phyloP scores from a whole-genome alignment of 2,888 invertebrate genomes.

The Agrotis exclamationis region DNA sequence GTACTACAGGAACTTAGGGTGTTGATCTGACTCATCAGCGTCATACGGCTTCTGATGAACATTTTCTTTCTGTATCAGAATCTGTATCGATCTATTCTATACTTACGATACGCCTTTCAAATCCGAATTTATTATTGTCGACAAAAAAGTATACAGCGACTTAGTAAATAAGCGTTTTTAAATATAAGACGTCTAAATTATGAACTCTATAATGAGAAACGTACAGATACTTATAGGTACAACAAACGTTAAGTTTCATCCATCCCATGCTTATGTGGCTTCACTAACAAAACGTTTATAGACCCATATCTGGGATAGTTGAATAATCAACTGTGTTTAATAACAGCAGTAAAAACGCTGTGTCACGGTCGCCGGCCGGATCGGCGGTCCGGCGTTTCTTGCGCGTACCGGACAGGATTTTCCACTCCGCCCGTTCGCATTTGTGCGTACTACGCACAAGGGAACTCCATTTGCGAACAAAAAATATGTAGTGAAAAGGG shows the following conservation, averaged over 20 bases:
- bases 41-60: conserved; percentile 29
- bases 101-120: neutral
- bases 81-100: neutral
- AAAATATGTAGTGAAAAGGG: conserved; percentile 80
- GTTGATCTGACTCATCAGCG: conserved; percentile 23
- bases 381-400: conserved; percentile 73
- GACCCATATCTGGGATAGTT: conserved; percentile 44
- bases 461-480: conserved; percentile 86
- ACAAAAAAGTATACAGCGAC: neutral
- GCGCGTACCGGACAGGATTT: conserved; percentile 79
- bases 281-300: conserved; percentile 5
- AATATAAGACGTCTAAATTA: neutral
- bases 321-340: conserved; percentile 61
- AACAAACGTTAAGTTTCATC: neutral
- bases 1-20: neutral
- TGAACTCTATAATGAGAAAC: neutral
- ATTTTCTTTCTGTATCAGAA: conserved; percentile 2
- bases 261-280: neutral
- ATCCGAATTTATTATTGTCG: no score
- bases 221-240: neutral
- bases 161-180: neutral
- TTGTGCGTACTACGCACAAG: conserved; percentile 82
- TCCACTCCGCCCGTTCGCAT: conserved; percentile 80
- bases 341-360: conserved; percentile 77
- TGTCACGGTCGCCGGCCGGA: conserved; percentile 74